A percentile compares a stretch with the other conserved stretches of the same genome.
phyloP scores from a whole-genome alignment of 2,113 vertebrate genomes.

The Caracal caracal region DNA sequence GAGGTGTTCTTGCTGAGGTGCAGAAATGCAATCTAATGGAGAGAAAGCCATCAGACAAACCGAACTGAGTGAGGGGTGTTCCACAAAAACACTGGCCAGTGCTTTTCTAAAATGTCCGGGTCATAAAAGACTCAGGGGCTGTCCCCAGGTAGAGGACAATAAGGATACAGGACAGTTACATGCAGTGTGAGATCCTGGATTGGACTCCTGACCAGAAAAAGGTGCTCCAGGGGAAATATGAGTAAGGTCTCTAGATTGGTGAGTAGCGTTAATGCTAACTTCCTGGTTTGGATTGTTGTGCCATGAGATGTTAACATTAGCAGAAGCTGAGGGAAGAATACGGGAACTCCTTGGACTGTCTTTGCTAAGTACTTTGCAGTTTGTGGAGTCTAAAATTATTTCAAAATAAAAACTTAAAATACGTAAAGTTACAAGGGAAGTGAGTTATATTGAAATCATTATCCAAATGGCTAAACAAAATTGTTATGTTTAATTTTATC shows the following conservation, averaged over 20 bases:
- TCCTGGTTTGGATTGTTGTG: neutral
- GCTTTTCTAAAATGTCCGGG: neutral
- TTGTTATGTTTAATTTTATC: neutral
- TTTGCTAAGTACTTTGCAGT: neutral
- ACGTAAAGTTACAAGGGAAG: neutral
- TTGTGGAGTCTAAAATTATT: neutral
- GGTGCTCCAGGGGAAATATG: neutral
- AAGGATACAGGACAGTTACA: neutral
- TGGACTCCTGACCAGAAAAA: neutral
- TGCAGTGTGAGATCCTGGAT: neutral
- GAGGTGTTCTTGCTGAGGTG: neutral
- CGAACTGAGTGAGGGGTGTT: neutral
- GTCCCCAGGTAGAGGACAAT: neutral
- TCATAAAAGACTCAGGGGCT: neutral
- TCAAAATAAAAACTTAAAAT: constrained; percentile 16
- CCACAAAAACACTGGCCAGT: neutral
- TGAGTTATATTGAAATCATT: constrained; percentile 22
- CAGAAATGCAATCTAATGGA: neutral
- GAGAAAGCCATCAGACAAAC: neutral
- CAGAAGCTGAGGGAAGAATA: neutral
- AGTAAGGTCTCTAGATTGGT: neutral
- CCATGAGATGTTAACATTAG: neutral
- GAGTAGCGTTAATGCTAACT: neutral
- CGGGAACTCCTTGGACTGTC: neutral
- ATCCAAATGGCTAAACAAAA: neutral